Evolutionary conservation across 2,888 invertebrate species (phyloP).

Genomic region (Zaprionus obscuricornis): DNA sequence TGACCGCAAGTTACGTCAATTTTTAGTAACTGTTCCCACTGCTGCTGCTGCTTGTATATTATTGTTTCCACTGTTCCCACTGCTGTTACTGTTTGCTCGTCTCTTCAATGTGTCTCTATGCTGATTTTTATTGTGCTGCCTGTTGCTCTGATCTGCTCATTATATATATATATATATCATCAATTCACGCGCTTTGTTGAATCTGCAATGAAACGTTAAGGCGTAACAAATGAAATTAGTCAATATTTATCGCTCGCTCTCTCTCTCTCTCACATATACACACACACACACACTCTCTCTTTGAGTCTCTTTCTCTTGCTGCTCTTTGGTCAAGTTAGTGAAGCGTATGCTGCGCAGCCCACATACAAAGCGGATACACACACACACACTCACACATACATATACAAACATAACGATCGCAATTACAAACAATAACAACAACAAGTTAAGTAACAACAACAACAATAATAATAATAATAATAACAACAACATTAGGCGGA

Average conservation of each 20-base stretch:
- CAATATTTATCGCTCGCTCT: conserved; percentile 12
- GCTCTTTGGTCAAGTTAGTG: conserved; percentile 32
- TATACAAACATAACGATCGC: conserved; percentile 32
- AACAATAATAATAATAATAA: not conserved
- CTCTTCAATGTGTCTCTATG: not conserved
- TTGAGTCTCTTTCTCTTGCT: too few relatives aligned
- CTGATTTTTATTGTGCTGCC: conserved; percentile 12
- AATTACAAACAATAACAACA: conserved; percentile 21
- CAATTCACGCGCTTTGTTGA: conserved; percentile 38
- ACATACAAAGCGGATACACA: not conserved
- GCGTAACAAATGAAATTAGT: conserved; percentile 10
- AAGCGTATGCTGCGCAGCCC: conserved; percentile 26
- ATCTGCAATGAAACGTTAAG: conserved; percentile 48
- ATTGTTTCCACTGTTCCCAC: not conserved
- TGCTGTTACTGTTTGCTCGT: not conserved
- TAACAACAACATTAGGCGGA: conserved; percentile 44
- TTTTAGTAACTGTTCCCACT: not conserved
- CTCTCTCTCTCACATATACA: not conserved
- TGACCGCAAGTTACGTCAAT: too few relatives aligned
- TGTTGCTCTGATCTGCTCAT: conserved; percentile 40
- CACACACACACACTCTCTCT: not conserved
- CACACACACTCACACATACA: conserved; percentile 39
- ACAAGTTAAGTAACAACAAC: not conserved
- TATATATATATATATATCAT: conserved; percentile 43
- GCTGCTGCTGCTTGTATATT: not conserved